These are phyloP conservation scores for Heliconius charithonia DNA, from an alignment of 2,888 invertebrate genomes.

Conservation along the genomic window DNA sequence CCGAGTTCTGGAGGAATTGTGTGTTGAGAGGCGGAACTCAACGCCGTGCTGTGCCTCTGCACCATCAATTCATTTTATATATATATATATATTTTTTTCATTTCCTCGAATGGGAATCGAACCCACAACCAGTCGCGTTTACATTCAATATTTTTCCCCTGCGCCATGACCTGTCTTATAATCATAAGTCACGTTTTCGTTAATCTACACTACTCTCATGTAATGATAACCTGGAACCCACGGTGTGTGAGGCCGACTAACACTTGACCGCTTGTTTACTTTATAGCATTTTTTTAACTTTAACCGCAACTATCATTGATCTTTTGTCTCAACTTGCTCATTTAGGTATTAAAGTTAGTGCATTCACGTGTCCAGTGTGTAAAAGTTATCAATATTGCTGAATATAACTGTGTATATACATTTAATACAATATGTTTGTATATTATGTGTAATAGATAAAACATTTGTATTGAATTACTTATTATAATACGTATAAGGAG, in stretches of 20 bases:
- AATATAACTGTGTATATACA: not conserved
- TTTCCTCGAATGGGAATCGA: too few relatives aligned
- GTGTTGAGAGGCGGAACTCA: too few relatives aligned
- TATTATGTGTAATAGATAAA: not conserved
- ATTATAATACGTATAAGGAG: not conserved
- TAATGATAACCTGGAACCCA: not conserved
- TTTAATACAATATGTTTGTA: not conserved
- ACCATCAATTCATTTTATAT: too few relatives aligned
- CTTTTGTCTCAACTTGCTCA: not conserved
- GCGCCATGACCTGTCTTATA: too few relatives aligned
- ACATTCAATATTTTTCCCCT: too few relatives aligned
- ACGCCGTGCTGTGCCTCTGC: too few relatives aligned
- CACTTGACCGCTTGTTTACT: not conserved
- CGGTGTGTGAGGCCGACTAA: not conserved
- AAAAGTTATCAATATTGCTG: slow-evolving; percentile 7
- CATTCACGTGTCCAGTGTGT: slow-evolving; percentile 2
- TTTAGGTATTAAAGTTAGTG: not conserved
- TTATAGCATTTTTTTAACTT: not conserved
- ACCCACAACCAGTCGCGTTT: too few relatives aligned
- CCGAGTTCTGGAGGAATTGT: too few relatives aligned
- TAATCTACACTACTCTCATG: too few relatives aligned
- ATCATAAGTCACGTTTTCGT: too few relatives aligned
- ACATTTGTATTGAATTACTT: not conserved
- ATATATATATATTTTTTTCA: too few relatives aligned
- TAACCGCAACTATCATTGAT: not conserved